Evolutionary conservation across 2,888 invertebrate genomes (phyloP), one percentile per base, ranked within the genome.

Genomic region (Drosophila austrosaltans): DNA sequence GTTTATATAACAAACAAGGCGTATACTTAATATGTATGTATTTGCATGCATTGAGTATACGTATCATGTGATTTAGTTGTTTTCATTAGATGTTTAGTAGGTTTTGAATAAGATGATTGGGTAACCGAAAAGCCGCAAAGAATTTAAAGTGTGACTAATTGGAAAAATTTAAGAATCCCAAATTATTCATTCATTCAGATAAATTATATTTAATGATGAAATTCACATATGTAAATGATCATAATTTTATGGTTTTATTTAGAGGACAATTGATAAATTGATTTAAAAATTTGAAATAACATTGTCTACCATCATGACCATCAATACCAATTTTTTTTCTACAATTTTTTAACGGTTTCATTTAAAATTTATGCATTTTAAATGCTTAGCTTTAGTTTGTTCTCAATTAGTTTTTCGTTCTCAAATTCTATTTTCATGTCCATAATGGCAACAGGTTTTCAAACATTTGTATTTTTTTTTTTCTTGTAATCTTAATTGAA

Each of bases 401-500:
- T 53, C 16, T 28, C n/a, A 32, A 48, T 48, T 48, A 12, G 48
- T 48, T 12, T 57, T 57, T 30, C 10, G 10, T 36, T 36, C 39
- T 36, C 36, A 10, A 20, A 16, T 22, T 22, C 57, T 12, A 20
- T 53, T 61, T 61, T 61, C 61, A 57, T 22, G 22, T 25, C 12
- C 48, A 48, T 48, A 48, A 48, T 48, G 10, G 32, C 53, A 30
- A 61, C 44, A 22, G 53, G 20, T 53, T 61, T 44, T 28, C 28
- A 48, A 48, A 48, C 48, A 48, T 44, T 57, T 57, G 40, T 28
- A n/a, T n/a, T n/a, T n/a, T n/a, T 57, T 30, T 28, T 53, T 44
- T 4, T n/a, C 30, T 57, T 57, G 66, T 75, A 75, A 48, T 75
- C 75, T 75, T 74, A 75, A 75, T 74, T 69, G 74, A 75, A 74